Base-by-base conservation (phyloP, 2,113 vertebrate species). In the Garra rufa region DNA sequence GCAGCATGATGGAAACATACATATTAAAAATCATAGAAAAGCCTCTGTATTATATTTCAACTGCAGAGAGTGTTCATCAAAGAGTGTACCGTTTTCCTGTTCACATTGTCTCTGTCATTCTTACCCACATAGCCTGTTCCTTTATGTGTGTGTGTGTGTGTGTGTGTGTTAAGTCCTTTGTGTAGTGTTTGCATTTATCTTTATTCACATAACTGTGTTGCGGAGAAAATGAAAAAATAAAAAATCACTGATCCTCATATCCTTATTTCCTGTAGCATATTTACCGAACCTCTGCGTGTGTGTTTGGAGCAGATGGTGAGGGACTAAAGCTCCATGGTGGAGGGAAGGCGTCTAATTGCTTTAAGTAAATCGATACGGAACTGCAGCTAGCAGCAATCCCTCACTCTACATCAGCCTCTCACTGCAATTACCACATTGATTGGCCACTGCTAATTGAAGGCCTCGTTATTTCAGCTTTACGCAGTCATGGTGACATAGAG, bases 361-460 rank as follows among this genome's bases (percentile, higher is more conserved):
- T 93, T 92, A 90, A 89, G 90, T 90, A 92, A 93, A 93, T 93
- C 92, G 85, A 94, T 94, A 92, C 83, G 82, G 88, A 91, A 89
- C 78, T 46, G 88, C 85, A 90, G 88, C 73, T 85, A 87, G 87
- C 88, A 89, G 86, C 87, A 89, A 89, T 90, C 87, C 79, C 86
- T 83, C 85, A 83, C 81, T 91, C 89, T 90, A 89, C 88, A 91
- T 92, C 91, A 88, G 86, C 88, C 88, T 88, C 67, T 76, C 88
- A 88, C 89, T 91, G 91, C 92, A 94, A 92, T 94, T 93, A 92
- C 84, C 81, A 80, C 91, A 94, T 92, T 92, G 92, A 95, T 93
- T 94, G 92, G 90, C 76, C 88, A 30, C 71, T 84, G 63, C 91
- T 93, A 93, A 93, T 90, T 93, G 91, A 88, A 90, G 87, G 86